Evolutionary conservation across 2,888 invertebrate species (phyloP), one percentile per base, ranked within the genome.

Genomic region (Mamestra brassicae): DNA sequence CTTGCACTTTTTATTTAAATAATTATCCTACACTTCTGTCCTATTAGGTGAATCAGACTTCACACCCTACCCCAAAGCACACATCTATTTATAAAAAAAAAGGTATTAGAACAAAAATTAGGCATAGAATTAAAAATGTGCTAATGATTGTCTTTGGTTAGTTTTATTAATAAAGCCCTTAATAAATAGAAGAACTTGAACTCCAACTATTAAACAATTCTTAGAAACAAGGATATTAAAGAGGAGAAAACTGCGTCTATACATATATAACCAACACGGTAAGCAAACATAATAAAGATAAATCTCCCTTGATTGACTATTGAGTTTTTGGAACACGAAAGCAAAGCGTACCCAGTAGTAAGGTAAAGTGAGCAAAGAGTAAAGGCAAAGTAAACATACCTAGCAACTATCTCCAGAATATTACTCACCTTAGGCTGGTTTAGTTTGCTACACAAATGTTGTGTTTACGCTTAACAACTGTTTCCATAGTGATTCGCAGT

Each of bases 321-420:
- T 66, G 62, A 81, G 60, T 68, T 60, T 70, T n/a, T 62, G 64
- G 65, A 76, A 80, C 60, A 75, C 67, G 54, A 64, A 66, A 75
- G 57, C 68, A 75, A 50, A 65, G 17, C n/a, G n/a, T 61, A 45
- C n/a, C n/a, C 63, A 58, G 60, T 62, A 57, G 60, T 72, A 75
- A 60, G 42, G 63, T 65, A 63, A 77, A 62, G 55, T 66, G 61
- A 72, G 50, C 64, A 50, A 72, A 67, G 57, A 76, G 58, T 60
- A 63, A 63, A 80, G 70, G 66, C 66, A 45, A 70, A 1, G 64
- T 73, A 83, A 75, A 83, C 70, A 83, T 71, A 70, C 54, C 66
- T 55, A 63, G 45, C 62, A 79, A 67, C 78, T 80, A 76, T 78
- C 54, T 71, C 61, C 61, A 63, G 57, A 61, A 57, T 61, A 78